A percentile compares a stretch with the other conserved stretches of the same genome.
phyloP scores from a whole-genome alignment of 2,113 vertebrate species.

The Saguinus midas region DNA sequence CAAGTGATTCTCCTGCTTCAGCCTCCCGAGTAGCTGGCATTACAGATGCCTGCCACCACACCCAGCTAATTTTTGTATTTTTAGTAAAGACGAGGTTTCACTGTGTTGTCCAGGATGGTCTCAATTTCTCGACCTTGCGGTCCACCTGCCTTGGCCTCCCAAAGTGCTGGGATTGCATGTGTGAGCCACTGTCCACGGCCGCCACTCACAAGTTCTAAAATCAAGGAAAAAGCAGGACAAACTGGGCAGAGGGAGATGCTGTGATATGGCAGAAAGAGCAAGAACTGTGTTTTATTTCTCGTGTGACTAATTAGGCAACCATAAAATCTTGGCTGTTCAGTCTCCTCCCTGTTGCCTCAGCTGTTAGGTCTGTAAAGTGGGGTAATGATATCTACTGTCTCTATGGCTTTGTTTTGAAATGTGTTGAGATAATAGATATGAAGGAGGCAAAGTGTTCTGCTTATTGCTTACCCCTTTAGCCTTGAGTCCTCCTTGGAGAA shows the following conservation, averaged over 20 bases:
- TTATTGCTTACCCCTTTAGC: neutral
- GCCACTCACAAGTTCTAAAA: neutral
- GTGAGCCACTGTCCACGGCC: too few relatives aligned
- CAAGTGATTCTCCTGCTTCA: too few relatives aligned
- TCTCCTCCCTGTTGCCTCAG: neutral
- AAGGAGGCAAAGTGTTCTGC: neutral
- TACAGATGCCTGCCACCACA: too few relatives aligned
- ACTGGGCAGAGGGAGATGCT: neutral
- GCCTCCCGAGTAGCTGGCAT: too few relatives aligned
- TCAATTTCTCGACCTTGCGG: too few relatives aligned
- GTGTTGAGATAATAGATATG: neutral
- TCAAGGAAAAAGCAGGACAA: neutral
- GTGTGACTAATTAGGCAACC: neutral
- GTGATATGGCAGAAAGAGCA: neutral
- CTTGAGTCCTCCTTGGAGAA: neutral
- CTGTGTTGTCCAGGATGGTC: too few relatives aligned
- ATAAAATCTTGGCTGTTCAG: neutral
- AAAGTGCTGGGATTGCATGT: too few relatives aligned
- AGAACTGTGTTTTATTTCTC: neutral
- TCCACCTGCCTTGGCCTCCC: too few relatives aligned
- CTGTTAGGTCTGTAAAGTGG: neutral
- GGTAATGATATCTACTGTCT: neutral
- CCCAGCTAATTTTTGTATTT: too few relatives aligned
- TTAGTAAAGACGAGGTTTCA: too few relatives aligned
- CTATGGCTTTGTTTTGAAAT: neutral